These are phyloP conservation scores for Pseudanteris insignis DNA, from an alignment of 2,888 invertebrate genomes.

Conservation along the genomic window DNA sequence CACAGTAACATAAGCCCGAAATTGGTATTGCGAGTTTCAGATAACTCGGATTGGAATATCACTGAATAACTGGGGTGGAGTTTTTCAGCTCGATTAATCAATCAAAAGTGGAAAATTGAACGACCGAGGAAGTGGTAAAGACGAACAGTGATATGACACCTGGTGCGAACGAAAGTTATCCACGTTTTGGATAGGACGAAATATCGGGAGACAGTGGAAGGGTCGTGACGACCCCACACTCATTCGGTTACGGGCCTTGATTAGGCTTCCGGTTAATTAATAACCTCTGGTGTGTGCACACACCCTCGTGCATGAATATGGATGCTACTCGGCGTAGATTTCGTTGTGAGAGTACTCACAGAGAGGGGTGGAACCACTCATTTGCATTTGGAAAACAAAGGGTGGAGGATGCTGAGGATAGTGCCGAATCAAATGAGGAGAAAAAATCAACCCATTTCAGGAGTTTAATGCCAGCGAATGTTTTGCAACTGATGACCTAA, in stretches of 20 bases:
- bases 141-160: constrained; percentile 23
- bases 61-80: too few species aligned
- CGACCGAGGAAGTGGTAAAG: too few species aligned
- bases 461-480: constrained; percentile 18
- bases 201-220: constrained; percentile 40
- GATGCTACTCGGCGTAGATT: constrained; percentile 62
- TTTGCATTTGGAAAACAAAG: constrained; percentile 66
- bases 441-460: constrained; percentile 16
- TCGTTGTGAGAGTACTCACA: constrained; percentile 54
- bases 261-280: constrained; percentile 72
- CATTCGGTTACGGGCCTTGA: constrained; percentile 66
- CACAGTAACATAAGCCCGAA: too few species aligned
- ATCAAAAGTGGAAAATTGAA: too few species aligned
- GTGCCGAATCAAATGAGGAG: constrained; percentile 13
- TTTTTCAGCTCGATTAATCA: too few species aligned
- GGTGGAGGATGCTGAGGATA: constrained; percentile 45
- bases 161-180: constrained; percentile 19
- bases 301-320: constrained; percentile 63
- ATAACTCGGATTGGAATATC: too few species aligned
- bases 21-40: too few species aligned
- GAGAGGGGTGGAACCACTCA: constrained; percentile 57
- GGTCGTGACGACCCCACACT: constrained; percentile 49
- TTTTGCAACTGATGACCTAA: constrained; percentile 11
- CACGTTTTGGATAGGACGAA: constrained; percentile 16
- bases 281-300: constrained; percentile 67